These are phyloP conservation scores for Eupithecia centaureata DNA, from an alignment of 2,888 invertebrate species.

Conservation along the genomic window DNA sequence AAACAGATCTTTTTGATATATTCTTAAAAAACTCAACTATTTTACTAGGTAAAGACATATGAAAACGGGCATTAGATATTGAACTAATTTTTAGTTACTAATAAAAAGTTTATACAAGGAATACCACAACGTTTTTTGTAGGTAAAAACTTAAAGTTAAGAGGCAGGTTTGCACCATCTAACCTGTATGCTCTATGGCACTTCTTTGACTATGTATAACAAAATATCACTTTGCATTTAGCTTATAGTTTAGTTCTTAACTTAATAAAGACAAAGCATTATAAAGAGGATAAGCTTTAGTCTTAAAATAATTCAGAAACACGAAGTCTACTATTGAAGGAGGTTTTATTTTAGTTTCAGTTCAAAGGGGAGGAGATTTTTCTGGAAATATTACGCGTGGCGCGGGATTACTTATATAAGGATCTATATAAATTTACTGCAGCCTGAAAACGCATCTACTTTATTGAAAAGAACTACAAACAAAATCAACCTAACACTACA, in stretches of 20 bases:
- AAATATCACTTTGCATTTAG: slow-evolving; percentile 57
- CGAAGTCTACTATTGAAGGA: background rate
- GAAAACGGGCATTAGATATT: background rate
- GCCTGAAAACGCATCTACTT: background rate
- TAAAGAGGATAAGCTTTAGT: slow-evolving; percentile 8
- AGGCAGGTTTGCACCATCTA: slow-evolving; percentile 15
- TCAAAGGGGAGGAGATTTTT: background rate
- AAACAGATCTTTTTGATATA: slow-evolving; percentile 60
- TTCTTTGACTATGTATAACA: slow-evolving; percentile 57
- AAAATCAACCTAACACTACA: too few relatives aligned
- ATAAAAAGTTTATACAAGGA: background rate
- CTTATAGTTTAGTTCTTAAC: slow-evolving; percentile 25
- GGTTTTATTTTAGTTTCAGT: background rate
- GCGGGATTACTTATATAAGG: background rate
- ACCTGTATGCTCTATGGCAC: slow-evolving; percentile 57
- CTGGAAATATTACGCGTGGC: background rate
- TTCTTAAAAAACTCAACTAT: background rate
- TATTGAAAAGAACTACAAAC: background rate
- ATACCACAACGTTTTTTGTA: background rate
- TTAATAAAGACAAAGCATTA: slow-evolving; percentile 9
- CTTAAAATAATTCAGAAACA: background rate
- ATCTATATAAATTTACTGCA: background rate
- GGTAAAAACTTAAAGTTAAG: slow-evolving; percentile 12
- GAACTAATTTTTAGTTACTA: background rate
- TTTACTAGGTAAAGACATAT: background rate